Evolutionary conservation across 2,113 vertebrate genomes (phyloP), one percentile per base, ranked within the genome.

Genomic region (Entomyzon cyanotis): DNA sequence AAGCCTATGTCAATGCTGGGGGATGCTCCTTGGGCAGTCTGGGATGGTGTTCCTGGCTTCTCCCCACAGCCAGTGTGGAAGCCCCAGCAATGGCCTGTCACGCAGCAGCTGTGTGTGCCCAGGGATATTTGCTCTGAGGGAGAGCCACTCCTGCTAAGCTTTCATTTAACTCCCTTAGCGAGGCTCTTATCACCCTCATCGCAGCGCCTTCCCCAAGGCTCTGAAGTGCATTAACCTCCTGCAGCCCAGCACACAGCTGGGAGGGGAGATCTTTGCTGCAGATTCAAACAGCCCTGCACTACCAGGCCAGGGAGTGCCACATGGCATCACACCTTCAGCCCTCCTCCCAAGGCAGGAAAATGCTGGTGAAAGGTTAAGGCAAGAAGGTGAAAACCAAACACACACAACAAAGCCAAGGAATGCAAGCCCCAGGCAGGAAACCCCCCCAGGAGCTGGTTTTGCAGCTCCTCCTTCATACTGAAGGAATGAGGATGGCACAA

Each of bases 21-120:
- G 49, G 27, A 71, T 23, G 60, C 58, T 91, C 31, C 64, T 28
- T 1, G 1, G 44, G 55, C 65, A 87, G 31, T 15, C 30, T 41
- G 35, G 39, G 47, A 42, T 71, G 47, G 6, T 17, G n/a, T 35
- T 31, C 60, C 70, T 7, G 3, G 11, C 64, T 56, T 46, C 37
- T 80, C n/a, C 39, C 71, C 2, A 5, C 58, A 65, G 13, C 3
- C 0, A 1, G 37, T 5, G 20, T 39, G 60, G 68, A 68, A 47
- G 56, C 22, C 33, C 22, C 31, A 27, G 67, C 12, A 7, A 47
- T 0, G 33, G 37, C 41, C 41, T 3, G 0, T 27, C 46, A 56
- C 0, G 0, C 16, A 63, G 68, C 0, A 1, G 64, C 50, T 22
- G 14, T 6, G 3, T 37, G 62, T 44, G 50, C 50, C 73, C 9